phyloP scores from a whole-genome alignment of 2,797 vertebrate species.

The Epinephelus malabaricus region DNA sequence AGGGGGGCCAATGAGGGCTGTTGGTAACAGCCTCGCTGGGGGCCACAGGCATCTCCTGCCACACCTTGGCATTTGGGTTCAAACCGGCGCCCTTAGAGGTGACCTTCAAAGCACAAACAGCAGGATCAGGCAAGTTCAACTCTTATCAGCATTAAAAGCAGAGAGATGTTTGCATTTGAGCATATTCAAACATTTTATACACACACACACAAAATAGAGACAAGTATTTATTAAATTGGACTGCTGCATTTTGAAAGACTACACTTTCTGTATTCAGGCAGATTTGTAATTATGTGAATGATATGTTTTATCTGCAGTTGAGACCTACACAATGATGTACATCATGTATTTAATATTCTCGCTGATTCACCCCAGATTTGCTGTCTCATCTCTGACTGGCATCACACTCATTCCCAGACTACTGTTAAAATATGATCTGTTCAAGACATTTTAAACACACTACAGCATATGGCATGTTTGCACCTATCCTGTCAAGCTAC shows the following conservation, averaged over 20 bases:
- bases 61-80: conserved; percentile 99
- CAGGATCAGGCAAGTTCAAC: conserved; percentile 17
- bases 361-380: background rate
- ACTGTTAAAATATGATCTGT: background rate
- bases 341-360: background rate
- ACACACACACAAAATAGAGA: background rate
- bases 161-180: background rate
- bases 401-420: background rate
- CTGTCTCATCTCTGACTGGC: background rate
- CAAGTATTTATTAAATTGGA: background rate
- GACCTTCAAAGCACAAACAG: conserved; percentile 86
- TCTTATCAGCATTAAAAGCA: conserved; percentile 3
- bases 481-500: background rate
- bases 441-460: background rate
- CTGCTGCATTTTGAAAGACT: background rate
- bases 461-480: background rate
- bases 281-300: background rate
- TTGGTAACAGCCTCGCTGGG: conserved; percentile 86
- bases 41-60: conserved; percentile 93
- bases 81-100: conserved; percentile 98
- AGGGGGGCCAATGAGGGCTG: conserved; percentile 90
- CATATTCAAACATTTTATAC: background rate
- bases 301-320: background rate
- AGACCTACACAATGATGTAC: background rate
- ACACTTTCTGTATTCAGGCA: background rate